Conservation (phyloP, 2,888 invertebrate species). For the Eristalis tenax region DNA sequence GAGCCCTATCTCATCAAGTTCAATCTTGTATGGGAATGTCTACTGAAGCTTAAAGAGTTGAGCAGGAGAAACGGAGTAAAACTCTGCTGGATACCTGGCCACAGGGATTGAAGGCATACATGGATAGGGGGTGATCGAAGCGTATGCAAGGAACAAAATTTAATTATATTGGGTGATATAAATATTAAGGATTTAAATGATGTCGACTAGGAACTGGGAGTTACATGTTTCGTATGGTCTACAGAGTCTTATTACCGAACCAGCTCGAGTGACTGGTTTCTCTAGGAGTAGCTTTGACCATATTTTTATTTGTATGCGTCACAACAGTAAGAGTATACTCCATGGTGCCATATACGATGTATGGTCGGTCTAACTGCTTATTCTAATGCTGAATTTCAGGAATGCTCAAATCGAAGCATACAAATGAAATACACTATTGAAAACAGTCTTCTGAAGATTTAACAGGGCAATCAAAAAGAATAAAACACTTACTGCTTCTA, state of each 20-base stretch:
- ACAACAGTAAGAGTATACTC: slow-evolving; percentile 6
- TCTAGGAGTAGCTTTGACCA: slow-evolving; percentile 1
- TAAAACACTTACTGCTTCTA: too few species aligned
- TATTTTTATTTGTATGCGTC: not conserved
- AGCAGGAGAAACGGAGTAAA: too few species aligned
- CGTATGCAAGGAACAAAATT: too few species aligned
- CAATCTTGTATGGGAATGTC: too few species aligned
- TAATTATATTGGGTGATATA: not conserved
- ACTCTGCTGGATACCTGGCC: too few species aligned
- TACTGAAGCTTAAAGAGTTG: too few species aligned
- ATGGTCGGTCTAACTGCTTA: slow-evolving; percentile 3
- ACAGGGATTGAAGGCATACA: too few species aligned
- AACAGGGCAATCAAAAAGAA: too few species aligned
- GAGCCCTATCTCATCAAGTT: too few species aligned
- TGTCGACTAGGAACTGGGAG: not conserved
- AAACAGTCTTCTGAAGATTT: not conserved
- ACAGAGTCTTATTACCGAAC: not conserved
- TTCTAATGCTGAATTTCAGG: not conserved
- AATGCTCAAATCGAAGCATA: too few species aligned
- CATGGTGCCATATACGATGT: slow-evolving; percentile 18
- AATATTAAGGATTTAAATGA: not conserved
- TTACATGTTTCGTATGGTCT: slow-evolving; percentile 3
- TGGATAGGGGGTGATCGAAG: too few species aligned
- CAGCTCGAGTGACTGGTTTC: not conserved
- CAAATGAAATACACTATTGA: too few species aligned